Percentiles rank a stretch among this genome's conserved stretches.
These are phyloP conservation scores for Zaprionus ornatus DNA, from an alignment of 1,140 invertebrate species.

Conservation along the genomic window DNA sequence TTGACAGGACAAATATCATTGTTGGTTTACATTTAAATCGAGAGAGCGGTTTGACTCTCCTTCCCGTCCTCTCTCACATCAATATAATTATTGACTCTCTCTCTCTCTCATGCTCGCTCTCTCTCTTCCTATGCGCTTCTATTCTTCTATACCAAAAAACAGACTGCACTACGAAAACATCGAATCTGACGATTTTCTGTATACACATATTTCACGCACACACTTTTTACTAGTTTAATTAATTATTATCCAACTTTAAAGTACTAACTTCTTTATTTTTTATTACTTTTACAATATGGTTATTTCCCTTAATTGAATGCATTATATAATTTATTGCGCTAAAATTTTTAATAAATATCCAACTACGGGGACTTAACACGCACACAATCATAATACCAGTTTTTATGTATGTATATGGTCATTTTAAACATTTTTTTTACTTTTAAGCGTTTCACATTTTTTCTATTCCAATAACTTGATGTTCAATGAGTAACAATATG, in stretches of 20 bases:
- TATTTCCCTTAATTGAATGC: not conserved
- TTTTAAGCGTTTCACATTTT: slow-evolving; percentile 18
- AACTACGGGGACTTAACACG: slow-evolving; percentile 7
- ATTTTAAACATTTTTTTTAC: slow-evolving; percentile 11
- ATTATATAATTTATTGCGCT: not conserved
- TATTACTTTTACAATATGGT: not conserved
- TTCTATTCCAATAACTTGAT: not conserved
- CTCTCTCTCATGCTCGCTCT: not conserved
- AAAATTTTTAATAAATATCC: not conserved
- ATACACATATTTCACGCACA: slow-evolving; percentile 56
- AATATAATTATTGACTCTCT: not conserved
- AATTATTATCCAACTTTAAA: not conserved
- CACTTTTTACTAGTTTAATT: not conserved
- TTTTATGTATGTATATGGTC: slow-evolving; percentile 10
- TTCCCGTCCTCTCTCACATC: not conserved
- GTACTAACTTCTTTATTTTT: not conserved
- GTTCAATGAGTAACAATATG: not conserved
- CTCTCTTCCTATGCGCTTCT: not conserved
- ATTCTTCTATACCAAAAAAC: slow-evolving; percentile 7
- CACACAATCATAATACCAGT: slow-evolving; percentile 21
- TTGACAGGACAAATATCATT: slow-evolving; percentile 33
- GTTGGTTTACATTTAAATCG: slow-evolving; percentile 14
- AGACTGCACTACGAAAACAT: slow-evolving; percentile 35
- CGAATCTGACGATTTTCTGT: slow-evolving; percentile 54
- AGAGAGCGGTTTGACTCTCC: not conserved